These are phyloP conservation scores for Bimastos eiseni DNA, from an alignment of 2,888 invertebrate genomes.

Conservation along the genomic window DNA sequence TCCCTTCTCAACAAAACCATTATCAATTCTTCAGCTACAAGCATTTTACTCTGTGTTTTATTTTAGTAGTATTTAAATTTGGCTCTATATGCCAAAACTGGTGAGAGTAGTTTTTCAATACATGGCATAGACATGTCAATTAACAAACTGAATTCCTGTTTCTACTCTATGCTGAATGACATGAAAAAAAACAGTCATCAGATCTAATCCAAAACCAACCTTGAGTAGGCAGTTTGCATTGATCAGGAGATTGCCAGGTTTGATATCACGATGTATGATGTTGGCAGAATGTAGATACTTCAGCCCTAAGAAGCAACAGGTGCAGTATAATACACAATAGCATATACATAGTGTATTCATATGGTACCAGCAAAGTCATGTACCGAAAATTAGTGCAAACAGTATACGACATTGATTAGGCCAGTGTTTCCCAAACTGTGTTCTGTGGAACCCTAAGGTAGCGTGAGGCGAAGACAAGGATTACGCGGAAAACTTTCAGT, in stretches of 20 bases:
- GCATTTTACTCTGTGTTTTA: neutral
- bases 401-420: too few relatives aligned
- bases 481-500: too few relatives aligned
- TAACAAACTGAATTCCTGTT: neutral
- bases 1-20: neutral
- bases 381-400: too few relatives aligned
- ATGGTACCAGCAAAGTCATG: too few relatives aligned
- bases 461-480: too few relatives aligned
- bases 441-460: too few relatives aligned
- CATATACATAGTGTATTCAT: neutral
- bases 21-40: neutral
- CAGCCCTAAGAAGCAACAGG: slow-evolving; percentile 70
- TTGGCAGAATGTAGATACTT: slow-evolving; percentile 98
- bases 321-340: neutral
- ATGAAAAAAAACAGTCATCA: neutral
- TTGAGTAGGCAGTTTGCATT: slow-evolving; percentile 99
- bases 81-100: neutral
- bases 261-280: slow-evolving; percentile 97
- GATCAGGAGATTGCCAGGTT: slow-evolving; percentile 96
- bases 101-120: neutral
- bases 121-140: neutral
- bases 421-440: too few relatives aligned
- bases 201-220: slow-evolving; percentile 63
- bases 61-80: neutral
- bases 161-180: neutral